Base-by-base conservation (phyloP, 2,797 vertebrate species). In the Lemur catta region DNA sequence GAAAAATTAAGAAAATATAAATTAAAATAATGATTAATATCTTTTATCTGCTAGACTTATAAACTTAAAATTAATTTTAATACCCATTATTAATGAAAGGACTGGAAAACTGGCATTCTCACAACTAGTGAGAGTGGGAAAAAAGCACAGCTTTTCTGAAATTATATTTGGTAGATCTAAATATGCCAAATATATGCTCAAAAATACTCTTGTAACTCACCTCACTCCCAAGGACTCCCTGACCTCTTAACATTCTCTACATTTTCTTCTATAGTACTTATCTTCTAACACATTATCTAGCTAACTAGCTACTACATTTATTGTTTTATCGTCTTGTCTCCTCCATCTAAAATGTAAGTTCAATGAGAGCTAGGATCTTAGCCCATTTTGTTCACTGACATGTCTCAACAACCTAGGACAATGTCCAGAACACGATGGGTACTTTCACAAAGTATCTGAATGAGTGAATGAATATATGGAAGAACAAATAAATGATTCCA, bases 361-460 rank as follows among this genome's bases (percentile, higher is more conserved):
- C 28, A 82, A 5, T 74, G 18, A 87, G 10, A 33, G 22, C 43
- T 48, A 20, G 43, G 4, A 79, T 50, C n/a, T 89, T 33, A 57
- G 30, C 35, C 41, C 35, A 79, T 84, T 88, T 85, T 84, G 15
- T 74, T 80, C 57, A 92, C 3, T 41, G 57, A 78, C 22, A 74
- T 22, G 82, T 50, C 69, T 33, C 43, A 82, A 67, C 30, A 52
- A 95, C n/a, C 28, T 67, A 79, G 61, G 43, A 69, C 17, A 48
- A 61, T 50, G 69, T n/a, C 24, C 14, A 35, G 38, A 65, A 86
- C 46, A 33, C 38, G 12, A 78, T 74, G 24, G 30, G 15, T 11
- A 89, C 84, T 93, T 67, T 80, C 17, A 92, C 26, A 96, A 89
- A 93, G 93, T 69, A 86, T 17, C 7, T 91, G 59, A 85, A 89